Conservation (phyloP, 2,888 invertebrate genomes). For the Euzophera pinguis region DNA sequence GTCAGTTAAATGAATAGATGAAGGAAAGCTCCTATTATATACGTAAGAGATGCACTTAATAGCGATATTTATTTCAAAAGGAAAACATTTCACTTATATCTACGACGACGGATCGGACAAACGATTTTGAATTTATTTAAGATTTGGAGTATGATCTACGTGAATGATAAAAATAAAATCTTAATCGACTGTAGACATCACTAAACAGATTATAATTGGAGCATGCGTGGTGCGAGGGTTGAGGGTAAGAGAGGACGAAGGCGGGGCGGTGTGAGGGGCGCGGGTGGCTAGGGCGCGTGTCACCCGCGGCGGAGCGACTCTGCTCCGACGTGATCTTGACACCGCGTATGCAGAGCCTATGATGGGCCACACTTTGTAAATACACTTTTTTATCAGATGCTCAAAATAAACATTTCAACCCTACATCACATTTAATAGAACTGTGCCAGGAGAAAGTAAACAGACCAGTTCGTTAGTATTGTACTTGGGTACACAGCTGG, state of each 20-base stretch:
- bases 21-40: conserved; percentile 39
- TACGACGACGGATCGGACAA: not conserved
- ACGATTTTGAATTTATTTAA: not conserved
- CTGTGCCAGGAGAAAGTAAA: conserved; percentile 20
- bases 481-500: conserved; percentile 17
- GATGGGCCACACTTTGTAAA: conserved; percentile 50
- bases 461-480: conserved; percentile 17
- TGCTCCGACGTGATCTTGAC: conserved; percentile 72
- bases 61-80: conserved; percentile 16
- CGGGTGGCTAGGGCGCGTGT: conserved; percentile 48
- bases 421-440: conserved; percentile 21
- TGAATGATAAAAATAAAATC: conserved; percentile 27
- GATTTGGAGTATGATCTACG: not conserved
- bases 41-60: conserved; percentile 28
- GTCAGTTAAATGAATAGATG: conserved; percentile 49
- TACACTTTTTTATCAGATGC: conserved; percentile 36
- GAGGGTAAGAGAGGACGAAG: conserved; percentile 47
- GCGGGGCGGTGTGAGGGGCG: conserved; percentile 29
- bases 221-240: conserved; percentile 76
- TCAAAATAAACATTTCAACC: conserved; percentile 27
- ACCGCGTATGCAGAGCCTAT: conserved; percentile 66
- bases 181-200: conserved; percentile 74
- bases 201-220: conserved; percentile 79
- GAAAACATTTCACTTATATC: not conserved
- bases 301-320: conserved; percentile 54